Evolutionary conservation across 92 coral and sea anemone species (phyloP).

Genomic region (Phenganax subtilis): DNA sequence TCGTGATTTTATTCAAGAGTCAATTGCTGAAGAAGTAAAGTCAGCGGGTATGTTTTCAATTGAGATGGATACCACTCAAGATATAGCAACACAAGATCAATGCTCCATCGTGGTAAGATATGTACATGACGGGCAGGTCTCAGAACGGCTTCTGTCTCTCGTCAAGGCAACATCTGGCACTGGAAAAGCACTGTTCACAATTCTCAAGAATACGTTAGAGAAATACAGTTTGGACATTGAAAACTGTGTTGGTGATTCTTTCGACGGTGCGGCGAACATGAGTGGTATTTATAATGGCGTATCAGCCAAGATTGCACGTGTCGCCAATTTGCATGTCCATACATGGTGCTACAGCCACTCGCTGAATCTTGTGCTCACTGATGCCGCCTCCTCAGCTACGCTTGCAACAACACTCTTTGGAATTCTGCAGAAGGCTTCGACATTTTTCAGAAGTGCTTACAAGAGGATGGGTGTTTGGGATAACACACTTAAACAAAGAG

Average conservation of each 20-base stretch:
- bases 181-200: constrained; percentile 9
- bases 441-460: not conserved
- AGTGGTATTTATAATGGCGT: constrained; percentile 12
- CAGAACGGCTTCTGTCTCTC: constrained; percentile 18
- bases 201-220: constrained; percentile 13
- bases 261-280: constrained; percentile 27
- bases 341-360: constrained; percentile 25
- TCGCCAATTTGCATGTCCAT: not conserved
- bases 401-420: constrained; percentile 30
- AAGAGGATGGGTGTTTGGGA: constrained; percentile 8
- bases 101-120: constrained; percentile 22
- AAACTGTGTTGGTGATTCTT: constrained; percentile 25
- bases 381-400: constrained; percentile 28
- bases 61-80: constrained; percentile 36
- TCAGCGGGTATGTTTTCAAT: constrained; percentile 7
- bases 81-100: constrained; percentile 23
- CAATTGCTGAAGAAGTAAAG: constrained; percentile 9
- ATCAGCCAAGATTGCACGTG: constrained; percentile 11
- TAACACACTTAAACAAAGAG: constrained; percentile 3
- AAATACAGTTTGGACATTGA: constrained; percentile 3
- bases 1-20: constrained; percentile 18
- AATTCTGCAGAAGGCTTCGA: not conserved
- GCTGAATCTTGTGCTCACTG: constrained; percentile 31
- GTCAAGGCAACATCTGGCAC: constrained; percentile 19
- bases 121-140: constrained; percentile 4